Percentiles rank a stretch among this genome's conserved stretches.
These are phyloP conservation scores for Linyphia triangularis DNA, from an alignment of 2,888 invertebrate species.

Conservation along the genomic window DNA sequence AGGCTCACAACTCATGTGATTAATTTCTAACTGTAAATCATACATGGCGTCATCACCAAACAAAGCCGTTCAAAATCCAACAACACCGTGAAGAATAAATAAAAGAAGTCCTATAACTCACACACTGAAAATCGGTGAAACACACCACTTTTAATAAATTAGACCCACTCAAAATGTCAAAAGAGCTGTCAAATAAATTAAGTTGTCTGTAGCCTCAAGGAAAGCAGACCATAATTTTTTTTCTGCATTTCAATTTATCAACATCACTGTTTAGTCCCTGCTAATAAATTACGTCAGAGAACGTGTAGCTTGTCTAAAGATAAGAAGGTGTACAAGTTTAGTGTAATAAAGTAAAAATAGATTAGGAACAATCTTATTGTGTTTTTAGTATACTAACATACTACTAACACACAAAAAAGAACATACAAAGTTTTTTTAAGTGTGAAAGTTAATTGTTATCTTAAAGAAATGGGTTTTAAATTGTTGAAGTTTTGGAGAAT, in stretches of 20 bases:
- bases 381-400: neutral
- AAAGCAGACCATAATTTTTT: no score
- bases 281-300: neutral
- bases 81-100: neutral
- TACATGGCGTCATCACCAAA: no score
- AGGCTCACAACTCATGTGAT: no score
- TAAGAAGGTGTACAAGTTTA: neutral
- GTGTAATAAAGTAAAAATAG: neutral
- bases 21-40: no score
- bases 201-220: neutral
- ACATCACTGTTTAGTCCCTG: neutral
- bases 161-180: neutral
- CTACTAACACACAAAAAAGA: no score
- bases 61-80: no score
- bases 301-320: neutral
- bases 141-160: constrained; percentile 12
- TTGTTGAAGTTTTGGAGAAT: no score
- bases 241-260: neutral
- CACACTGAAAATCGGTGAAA: neutral
- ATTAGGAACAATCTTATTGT: neutral
- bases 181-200: neutral
- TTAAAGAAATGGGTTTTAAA: no score
- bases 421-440: no score
- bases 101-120: neutral
- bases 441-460: no score